A percentile compares a stretch with the other conserved stretches of the same genome.
phyloP scores from a whole-genome alignment of 2,797 vertebrate species.

The Balearica regulorum region DNA sequence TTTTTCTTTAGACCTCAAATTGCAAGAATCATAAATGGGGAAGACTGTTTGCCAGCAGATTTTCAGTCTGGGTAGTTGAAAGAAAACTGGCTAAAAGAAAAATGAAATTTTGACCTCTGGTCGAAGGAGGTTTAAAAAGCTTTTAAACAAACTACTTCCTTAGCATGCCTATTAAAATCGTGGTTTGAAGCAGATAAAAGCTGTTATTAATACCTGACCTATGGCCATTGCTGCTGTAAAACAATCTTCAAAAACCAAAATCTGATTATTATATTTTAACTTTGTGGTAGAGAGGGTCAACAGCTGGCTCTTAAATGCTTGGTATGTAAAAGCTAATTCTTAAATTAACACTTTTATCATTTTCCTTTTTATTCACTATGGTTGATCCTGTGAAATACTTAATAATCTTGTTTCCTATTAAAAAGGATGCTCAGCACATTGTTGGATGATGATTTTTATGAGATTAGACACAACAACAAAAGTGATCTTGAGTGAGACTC shows the following conservation, averaged over 20 bases:
- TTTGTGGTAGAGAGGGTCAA: not conserved
- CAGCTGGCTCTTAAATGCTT: not conserved
- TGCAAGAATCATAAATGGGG: not conserved
- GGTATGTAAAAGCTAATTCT: not conserved
- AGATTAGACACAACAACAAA: not conserved
- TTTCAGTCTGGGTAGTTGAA: not conserved
- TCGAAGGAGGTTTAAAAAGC: slow-evolving; percentile 7
- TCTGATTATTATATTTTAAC: not conserved
- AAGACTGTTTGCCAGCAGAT: not conserved
- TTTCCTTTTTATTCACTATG: not conserved
- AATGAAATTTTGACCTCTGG: not conserved
- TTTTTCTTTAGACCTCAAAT: not conserved
- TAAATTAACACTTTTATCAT: not conserved
- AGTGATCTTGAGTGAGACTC: not conserved
- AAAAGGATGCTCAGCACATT: not conserved
- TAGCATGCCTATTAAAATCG: not conserved
- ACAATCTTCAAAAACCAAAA: not conserved
- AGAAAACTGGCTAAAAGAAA: not conserved
- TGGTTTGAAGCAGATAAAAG: not conserved
- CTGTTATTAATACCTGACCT: not conserved
- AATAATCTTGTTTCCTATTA: not conserved
- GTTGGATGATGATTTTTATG: not conserved
- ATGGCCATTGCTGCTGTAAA: not conserved
- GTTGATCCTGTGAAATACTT: not conserved
- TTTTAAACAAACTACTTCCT: not conserved